Evolutionary conservation across 2,797 vertebrate genomes (phyloP).

Genomic region (Simalia tracyae): DNA sequence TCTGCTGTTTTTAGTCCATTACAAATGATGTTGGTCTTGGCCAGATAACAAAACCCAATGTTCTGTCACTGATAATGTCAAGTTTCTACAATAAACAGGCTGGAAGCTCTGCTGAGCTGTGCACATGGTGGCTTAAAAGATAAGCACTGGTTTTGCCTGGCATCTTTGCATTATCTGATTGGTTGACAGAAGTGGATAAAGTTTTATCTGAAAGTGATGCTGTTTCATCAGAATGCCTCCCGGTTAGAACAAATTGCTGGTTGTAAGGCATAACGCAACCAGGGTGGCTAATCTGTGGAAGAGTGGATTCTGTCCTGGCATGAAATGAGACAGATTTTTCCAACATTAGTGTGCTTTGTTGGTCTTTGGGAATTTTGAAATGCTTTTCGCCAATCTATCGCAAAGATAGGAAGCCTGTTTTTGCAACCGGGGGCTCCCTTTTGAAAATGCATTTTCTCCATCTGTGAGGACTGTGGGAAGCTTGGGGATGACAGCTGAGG

Average conservation of each 20-base stretch:
- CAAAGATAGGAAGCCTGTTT: not conserved
- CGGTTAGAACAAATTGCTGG: slow-evolving; percentile 29
- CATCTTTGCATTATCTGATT: slow-evolving; percentile 39
- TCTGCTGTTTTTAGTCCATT: slow-evolving; percentile 1
- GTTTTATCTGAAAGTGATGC: slow-evolving; percentile 46
- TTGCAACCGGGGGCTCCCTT: not conserved
- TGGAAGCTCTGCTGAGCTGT: not conserved
- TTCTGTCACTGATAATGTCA: slow-evolving; percentile 5
- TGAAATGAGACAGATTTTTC: not conserved
- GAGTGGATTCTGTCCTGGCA: slow-evolving; percentile 1
- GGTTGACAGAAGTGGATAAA: slow-evolving; percentile 40
- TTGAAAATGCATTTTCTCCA: not conserved
- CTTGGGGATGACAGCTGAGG: not conserved
- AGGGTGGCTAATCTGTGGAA: not conserved
- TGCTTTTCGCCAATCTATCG: not conserved
- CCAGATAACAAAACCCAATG: not conserved
- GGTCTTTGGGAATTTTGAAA: not conserved
- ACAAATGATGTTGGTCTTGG: not conserved
- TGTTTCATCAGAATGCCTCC: slow-evolving; percentile 46
- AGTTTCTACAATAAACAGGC: slow-evolving; percentile 15
- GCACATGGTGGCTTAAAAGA: not conserved
- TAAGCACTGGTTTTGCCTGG: slow-evolving; percentile 14
- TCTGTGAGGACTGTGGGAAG: not conserved
- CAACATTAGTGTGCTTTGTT: not conserved
- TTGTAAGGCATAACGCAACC: slow-evolving; percentile 19